Evolutionary conservation across 2,888 invertebrate genomes (phyloP).

Genomic region (Gortyna flavago): DNA sequence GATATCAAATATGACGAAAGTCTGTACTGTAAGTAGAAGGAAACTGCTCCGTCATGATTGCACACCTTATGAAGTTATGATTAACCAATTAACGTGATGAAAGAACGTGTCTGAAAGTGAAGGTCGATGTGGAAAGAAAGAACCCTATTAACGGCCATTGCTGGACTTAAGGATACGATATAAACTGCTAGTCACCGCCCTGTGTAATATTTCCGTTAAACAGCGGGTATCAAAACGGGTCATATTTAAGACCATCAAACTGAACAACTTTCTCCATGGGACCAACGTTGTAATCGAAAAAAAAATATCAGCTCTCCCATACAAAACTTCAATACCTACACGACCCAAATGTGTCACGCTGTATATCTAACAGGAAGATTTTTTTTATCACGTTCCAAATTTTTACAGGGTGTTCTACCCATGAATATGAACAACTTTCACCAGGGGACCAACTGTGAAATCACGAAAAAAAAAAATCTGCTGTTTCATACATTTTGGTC

Average conservation of each 20-base stretch:
- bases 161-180: neutral
- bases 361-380: no score
- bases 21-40: neutral
- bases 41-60: constrained; percentile 40
- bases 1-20: constrained; percentile 19
- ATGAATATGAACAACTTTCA: no score
- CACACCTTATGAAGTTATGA: constrained; percentile 17
- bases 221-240: no score
- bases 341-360: neutral
- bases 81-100: constrained; percentile 23
- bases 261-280: neutral
- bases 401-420: no score
- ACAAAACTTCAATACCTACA: neutral
- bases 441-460: no score
- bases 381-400: no score
- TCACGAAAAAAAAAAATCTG: no score
- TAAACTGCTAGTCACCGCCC: neutral
- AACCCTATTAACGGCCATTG: neutral
- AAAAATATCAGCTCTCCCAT: neutral
- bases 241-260: neutral
- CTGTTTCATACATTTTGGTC: no score
- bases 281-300: neutral
- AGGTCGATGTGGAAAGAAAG: constrained; percentile 34
- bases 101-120: constrained; percentile 11
- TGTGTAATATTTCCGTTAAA: neutral